phyloP scores from a whole-genome alignment of 2,888 invertebrate species.

The Apodemia hepburni region DNA sequence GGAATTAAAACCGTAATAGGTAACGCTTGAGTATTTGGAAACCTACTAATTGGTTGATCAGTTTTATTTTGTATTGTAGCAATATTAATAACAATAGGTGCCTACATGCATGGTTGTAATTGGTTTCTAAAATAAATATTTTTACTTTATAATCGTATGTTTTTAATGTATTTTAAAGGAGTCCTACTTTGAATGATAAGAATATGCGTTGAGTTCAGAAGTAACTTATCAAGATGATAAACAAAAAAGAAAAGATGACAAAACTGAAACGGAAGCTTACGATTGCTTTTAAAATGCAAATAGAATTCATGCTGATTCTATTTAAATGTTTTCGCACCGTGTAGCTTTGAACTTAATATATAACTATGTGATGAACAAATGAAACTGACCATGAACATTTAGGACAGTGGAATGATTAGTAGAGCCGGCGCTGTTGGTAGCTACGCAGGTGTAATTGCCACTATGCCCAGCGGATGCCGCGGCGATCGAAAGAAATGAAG shows the following conservation, averaged over 20 bases:
- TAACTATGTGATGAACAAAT: conserved; percentile 34
- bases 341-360: conserved; percentile 40
- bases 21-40: neutral
- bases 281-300: conserved; percentile 47
- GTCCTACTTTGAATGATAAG: neutral
- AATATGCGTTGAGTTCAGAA: neutral
- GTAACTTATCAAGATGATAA: neutral
- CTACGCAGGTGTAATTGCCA: conserved; percentile 88
- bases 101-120: no score
- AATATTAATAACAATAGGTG: neutral
- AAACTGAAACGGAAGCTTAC: conserved; percentile 42
- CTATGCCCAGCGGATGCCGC: conserved; percentile 84
- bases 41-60: neutral
- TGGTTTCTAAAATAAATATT: no score
- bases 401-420: conserved; percentile 83
- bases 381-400: conserved; percentile 78
- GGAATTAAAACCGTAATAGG: neutral
- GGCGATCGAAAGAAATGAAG: conserved; percentile 87
- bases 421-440: conserved; percentile 85
- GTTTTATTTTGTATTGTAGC: neutral
- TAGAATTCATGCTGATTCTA: conserved; percentile 65
- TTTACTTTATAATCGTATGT: no score
- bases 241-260: conserved; percentile 30
- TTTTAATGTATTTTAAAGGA: neutral
- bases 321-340: conserved; percentile 49